Evolutionary conservation across 2,113 vertebrate species (phyloP).

Genomic region (Alligator sinensis): DNA sequence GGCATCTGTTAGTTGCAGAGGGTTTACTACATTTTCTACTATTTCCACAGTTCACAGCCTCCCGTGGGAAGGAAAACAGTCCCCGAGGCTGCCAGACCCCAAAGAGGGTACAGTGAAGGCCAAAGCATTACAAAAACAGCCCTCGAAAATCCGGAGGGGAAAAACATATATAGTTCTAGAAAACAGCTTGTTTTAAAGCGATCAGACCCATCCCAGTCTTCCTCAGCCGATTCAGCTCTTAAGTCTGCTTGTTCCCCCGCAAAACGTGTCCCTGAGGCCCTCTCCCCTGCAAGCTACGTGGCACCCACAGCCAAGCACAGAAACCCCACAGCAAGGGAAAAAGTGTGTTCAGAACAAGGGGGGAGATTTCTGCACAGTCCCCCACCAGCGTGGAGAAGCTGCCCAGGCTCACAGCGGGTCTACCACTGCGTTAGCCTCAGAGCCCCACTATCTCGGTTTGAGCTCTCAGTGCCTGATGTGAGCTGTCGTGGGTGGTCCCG

Average conservation of each 20-base stretch:
- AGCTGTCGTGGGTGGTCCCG: neutral
- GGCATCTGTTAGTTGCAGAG: neutral
- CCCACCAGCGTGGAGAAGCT: neutral
- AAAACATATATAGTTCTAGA: constrained; percentile 13
- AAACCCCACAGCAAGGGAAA: neutral
- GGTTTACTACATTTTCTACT: constrained; percentile 23
- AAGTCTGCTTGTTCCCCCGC: constrained; percentile 16
- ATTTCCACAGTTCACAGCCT: constrained; percentile 7
- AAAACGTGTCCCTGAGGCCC: constrained; percentile 42
- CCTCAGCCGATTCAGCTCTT: neutral
- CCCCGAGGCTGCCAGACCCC: neutral
- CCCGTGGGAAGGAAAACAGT: neutral
- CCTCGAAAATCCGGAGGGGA: neutral
- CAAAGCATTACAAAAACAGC: neutral
- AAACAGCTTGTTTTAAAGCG: constrained; percentile 24
- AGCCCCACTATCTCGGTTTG: accelerated
- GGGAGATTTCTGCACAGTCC: neutral
- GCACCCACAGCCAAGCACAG: neutral
- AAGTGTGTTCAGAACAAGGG: neutral
- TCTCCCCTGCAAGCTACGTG: neutral
- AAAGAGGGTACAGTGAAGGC: neutral
- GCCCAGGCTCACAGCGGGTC: neutral
- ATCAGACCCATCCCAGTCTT: constrained; percentile 67
- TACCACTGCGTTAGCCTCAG: accelerated
- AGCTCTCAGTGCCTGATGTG: accelerated